Evolutionary conservation across 2,113 vertebrate species (phyloP).

Genomic region (Oreotragus oreotragus): DNA sequence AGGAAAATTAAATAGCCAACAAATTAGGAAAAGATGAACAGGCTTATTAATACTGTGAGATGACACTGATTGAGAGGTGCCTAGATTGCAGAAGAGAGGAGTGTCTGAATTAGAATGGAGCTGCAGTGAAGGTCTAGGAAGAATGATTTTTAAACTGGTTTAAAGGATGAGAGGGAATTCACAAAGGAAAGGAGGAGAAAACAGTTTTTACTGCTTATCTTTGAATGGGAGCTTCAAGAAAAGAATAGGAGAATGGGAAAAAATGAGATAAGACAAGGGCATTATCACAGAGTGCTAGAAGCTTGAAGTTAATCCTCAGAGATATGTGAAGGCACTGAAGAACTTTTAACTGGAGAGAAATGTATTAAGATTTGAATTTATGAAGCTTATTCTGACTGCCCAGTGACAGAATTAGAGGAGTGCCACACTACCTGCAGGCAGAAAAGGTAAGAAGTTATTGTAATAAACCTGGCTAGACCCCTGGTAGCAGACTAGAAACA

Average conservation of each 20-base stretch:
- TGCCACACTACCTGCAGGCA: background rate
- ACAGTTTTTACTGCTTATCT: background rate
- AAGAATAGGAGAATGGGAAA: background rate
- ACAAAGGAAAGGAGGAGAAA: background rate
- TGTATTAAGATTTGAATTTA: background rate
- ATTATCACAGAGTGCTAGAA: background rate
- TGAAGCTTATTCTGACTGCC: background rate
- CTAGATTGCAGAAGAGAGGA: background rate
- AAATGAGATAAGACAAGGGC: background rate
- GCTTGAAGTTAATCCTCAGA: background rate
- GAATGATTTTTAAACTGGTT: background rate
- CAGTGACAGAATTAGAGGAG: background rate
- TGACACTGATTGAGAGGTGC: background rate
- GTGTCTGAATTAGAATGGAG: background rate
- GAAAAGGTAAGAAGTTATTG: background rate
- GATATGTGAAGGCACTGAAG: background rate
- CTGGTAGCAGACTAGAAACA: background rate
- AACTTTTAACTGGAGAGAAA: background rate
- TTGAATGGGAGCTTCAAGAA: background rate
- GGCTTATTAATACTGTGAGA: background rate
- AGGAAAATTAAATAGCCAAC: background rate
- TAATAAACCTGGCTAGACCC: background rate
- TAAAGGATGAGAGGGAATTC: background rate
- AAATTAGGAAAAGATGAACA: background rate
- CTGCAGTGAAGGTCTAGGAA: background rate